A percentile compares a stretch with the other conserved stretches of the same genome.
phyloP scores from a whole-genome alignment of 2,888 invertebrate genomes.

The Lithophane leautieri region DNA sequence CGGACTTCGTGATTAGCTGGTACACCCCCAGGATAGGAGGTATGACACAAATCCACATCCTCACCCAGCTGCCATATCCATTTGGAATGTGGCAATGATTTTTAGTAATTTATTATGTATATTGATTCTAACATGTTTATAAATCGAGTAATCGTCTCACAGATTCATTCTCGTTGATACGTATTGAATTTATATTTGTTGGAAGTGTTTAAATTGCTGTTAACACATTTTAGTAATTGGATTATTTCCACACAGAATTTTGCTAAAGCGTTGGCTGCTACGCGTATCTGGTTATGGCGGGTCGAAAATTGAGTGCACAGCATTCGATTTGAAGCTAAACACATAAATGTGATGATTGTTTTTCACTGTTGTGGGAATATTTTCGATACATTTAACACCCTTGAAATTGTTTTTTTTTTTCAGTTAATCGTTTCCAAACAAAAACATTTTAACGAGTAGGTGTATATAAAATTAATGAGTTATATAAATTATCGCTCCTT shows the following conservation, averaged over 20 bases:
- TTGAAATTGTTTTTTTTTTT: constrained; percentile 9
- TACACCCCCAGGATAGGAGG: not conserved
- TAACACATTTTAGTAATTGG: not conserved
- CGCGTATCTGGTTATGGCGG: not conserved
- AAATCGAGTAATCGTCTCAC: not conserved
- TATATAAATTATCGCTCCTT: constrained; percentile 9
- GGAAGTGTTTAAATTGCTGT: not conserved
- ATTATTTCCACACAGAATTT: constrained; percentile 6
- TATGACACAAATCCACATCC: not conserved
- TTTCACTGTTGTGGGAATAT: not conserved
- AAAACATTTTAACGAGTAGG: not conserved
- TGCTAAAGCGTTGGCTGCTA: not conserved
- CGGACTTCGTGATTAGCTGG: too few species aligned
- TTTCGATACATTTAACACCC: not conserved
- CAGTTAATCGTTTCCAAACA: not conserved
- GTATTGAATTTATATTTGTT: constrained; percentile 2
- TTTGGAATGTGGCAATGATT: not conserved
- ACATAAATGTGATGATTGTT: not conserved
- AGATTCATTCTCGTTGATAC: not conserved
- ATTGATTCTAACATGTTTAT: constrained; percentile 3
- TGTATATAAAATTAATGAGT: not conserved
- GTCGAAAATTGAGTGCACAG: constrained; percentile 10
- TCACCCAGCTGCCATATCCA: not conserved
- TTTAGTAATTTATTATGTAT: not conserved
- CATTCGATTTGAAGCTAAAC: not conserved